A percentile compares a stretch with the other conserved stretches of the same genome.
Conservation (phyloP, 1,140 invertebrate species). For the Proales similis region DNA sequence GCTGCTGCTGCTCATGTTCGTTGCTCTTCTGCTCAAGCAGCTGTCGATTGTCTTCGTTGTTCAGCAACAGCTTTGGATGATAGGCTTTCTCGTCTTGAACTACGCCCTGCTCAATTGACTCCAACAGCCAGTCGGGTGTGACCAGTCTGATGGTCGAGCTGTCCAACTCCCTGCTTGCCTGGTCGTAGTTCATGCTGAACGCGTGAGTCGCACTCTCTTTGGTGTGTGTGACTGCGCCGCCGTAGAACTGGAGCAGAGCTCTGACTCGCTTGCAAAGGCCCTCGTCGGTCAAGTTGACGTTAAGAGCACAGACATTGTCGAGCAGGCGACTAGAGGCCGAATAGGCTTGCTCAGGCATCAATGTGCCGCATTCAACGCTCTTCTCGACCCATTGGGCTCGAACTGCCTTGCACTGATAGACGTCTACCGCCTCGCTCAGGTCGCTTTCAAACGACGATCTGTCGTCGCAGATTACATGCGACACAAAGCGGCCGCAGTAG, state of each 20-base stretch:
- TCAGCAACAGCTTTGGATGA: conserved; percentile 33
- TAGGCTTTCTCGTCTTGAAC: neutral
- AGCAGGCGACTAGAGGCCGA: conserved; percentile 2
- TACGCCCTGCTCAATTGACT: conserved; percentile 1
- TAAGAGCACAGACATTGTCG: conserved; percentile 5
- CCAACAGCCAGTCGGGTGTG: conserved; percentile 21
- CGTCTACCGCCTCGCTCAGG: conserved; percentile 22
- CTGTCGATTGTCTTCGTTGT: conserved; percentile 5
- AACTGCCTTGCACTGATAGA: neutral
- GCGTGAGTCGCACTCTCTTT: neutral
- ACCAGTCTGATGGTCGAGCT: neutral
- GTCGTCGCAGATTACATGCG: conserved; percentile 28
- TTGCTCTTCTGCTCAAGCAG: neutral
- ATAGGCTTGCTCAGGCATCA: neutral
- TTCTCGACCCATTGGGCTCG: conserved; percentile 12
- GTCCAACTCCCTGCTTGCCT: neutral
- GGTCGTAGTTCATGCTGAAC: neutral
- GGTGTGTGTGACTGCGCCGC: neutral
- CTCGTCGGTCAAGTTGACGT: conserved; percentile 9
- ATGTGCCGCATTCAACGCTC: neutral
- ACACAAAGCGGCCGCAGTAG: conserved; percentile 15
- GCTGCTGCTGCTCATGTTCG: neutral
- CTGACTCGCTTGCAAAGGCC: neutral
- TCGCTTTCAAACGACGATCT: conserved; percentile 22
- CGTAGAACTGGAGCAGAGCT: neutral